Conservation (phyloP, 2,888 invertebrate species). For the Drosophila pegasa region DNA sequence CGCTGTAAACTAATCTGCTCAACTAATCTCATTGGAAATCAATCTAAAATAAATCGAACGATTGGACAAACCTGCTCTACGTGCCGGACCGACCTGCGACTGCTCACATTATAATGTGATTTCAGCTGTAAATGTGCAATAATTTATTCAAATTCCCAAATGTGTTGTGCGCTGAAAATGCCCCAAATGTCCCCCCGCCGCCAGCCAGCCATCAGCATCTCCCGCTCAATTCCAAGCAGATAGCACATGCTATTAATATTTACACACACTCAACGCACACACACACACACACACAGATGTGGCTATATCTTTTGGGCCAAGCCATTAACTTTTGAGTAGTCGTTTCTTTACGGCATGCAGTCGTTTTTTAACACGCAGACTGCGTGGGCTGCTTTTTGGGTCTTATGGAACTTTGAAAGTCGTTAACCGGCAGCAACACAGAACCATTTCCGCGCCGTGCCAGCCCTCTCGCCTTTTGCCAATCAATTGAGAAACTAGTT, state of each 20-base stretch:
- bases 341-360: constrained; percentile 50
- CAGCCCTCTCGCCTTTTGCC: constrained; percentile 22
- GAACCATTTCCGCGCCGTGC: constrained; percentile 24
- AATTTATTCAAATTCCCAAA: constrained; percentile 79
- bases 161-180: constrained; percentile 43
- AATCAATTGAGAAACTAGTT: constrained; percentile 73
- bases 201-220: background rate
- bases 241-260: constrained; percentile 74
- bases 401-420: constrained; percentile 70
- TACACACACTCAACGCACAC: constrained; percentile 42
- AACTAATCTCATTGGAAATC: constrained; percentile 78
- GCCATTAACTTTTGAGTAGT: constrained; percentile 66
- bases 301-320: constrained; percentile 58
- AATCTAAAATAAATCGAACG: constrained; percentile 76
- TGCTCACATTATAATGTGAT: constrained; percentile 76
- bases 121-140: constrained; percentile 78
- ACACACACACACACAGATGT: constrained; percentile 7
- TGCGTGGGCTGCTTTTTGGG: constrained; percentile 57
- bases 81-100: constrained; percentile 50
- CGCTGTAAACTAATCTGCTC: constrained; percentile 65
- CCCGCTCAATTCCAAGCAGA: constrained; percentile 25
- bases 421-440: constrained; percentile 67
- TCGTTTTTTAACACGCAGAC: constrained; percentile 50
- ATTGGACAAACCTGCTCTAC: constrained; percentile 66
- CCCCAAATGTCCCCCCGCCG: background rate